Evolutionary conservation across 2,797 vertebrate genomes (phyloP), one percentile per base, ranked within the genome.

Genomic region (Mastacembelus armatus): DNA sequence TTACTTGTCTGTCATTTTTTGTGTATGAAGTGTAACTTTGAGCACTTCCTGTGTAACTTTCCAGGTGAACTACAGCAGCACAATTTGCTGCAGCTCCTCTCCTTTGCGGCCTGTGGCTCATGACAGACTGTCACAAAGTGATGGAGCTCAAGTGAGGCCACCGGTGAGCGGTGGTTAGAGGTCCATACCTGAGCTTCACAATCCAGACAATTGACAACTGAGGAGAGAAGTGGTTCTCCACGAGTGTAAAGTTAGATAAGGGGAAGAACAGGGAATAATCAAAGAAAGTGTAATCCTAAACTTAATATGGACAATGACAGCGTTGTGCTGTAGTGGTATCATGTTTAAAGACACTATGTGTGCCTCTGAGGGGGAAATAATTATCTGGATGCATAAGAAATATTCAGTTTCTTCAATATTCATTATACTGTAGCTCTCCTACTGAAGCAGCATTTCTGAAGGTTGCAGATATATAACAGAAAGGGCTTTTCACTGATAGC

Each of bases 61-160:
- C 66, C 83, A 76, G 80, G 79, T 80, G 75, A 91, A 77, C 68
- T 74, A 61, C 71, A 65, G 50, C 47, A 32, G 59, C 73, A 52
- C 72, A 77, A 80, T 85, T 84, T 86, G 77, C 75, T 81, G 63
- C 74, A 68, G 79, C 56, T 51, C 57, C 67, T 67, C 59, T 27
- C 38, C 47, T 63, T 60, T 24, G 42, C 77, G 76, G 71, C 79
- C 85, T 79, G 71, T 58, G 66, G 83, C 66, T 83, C 78, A 19
- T 88, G 91, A 87, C 90, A 90, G 86, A 82, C 80, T 87, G 91
- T 91, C 91, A 91, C 75, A 65, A 63, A 21, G 62, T 79, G 85
- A 89, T 85, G 84, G 80, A 87, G 85, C 74, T 83, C 10, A 58
- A 89, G 84, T 62, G 81, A 80, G 84, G 63, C 83, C 85, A 86